Base-by-base conservation (phyloP, 2,113 vertebrate genomes). In the Microtus montanus region DNA sequence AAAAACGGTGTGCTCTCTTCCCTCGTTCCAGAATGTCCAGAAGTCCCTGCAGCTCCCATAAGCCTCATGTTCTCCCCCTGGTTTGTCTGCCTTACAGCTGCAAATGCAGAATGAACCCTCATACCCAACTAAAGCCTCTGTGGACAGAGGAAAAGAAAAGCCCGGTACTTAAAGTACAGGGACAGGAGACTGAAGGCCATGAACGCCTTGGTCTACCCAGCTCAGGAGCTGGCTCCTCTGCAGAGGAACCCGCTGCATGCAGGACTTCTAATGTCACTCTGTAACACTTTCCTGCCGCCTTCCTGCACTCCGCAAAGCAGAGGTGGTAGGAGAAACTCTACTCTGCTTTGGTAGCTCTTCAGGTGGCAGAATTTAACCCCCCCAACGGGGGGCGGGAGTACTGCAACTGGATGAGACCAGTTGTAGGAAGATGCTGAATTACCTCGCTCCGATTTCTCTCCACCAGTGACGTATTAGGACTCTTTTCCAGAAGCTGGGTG, bases 401-500 rank as follows among this genome's bases (percentile, higher is more conserved):
- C 79, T 92, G 0, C 2, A 73, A 7, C 22, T 33, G 17, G 33
- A 11, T 20, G 70, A 71, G 63, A 22, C 6, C 17, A 26, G 38
- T 10, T 93, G 41, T n/a, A 26, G 68, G 70, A 26, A 33, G 19
- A 33, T 20, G 54, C 22, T 47, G 24, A 89, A 22, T 66, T 70
- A 80, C 91, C 80, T 92, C 35, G 41, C 14, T 14, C 93, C 33
- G 66, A 95, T 95, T 98, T 97, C 41, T 19, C 64, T 94, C 14
- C 87, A 79, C 87, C 87, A 93, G 38, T 89, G 68, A 91, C 68
- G 33, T 83, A n/a, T 47, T 92, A 26, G 68, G 84, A 3, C 7
- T 52, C 78, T 95, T 38, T 97, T 97, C 30, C 87, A 91, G 10
- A 93, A 92, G 80, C 64, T n/a, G 68, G 93, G 78, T 74, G 44